phyloP scores from a whole-genome alignment of 2,113 vertebrate species.

The Lasiurus borealis region DNA sequence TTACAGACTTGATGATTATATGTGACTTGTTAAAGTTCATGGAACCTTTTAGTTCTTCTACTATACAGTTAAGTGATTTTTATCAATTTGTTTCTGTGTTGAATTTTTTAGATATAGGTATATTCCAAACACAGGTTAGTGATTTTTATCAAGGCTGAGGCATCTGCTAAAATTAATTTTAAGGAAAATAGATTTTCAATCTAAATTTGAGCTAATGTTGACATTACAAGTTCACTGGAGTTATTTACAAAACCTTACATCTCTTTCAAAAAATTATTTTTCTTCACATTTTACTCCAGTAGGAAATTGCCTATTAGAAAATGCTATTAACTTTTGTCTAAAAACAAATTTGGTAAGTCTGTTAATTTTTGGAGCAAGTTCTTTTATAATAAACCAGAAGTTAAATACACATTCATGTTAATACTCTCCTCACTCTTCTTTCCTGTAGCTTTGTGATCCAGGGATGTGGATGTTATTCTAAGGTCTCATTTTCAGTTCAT shows the following conservation, averaged over 20 bases:
- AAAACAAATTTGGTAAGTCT: slow-evolving; percentile 30
- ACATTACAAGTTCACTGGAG: slow-evolving; percentile 13
- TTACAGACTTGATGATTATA: slow-evolving; percentile 20
- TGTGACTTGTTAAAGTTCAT: slow-evolving; percentile 14
- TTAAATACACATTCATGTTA: neutral
- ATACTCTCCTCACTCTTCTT: neutral
- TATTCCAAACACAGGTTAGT: slow-evolving; percentile 33
- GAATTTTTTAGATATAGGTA: slow-evolving; percentile 42
- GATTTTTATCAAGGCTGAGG: slow-evolving; percentile 36
- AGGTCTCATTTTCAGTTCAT: neutral
- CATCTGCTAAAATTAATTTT: slow-evolving; percentile 35
- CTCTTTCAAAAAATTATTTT: slow-evolving; percentile 10
- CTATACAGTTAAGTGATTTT: slow-evolving; percentile 33
- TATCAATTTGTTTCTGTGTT: slow-evolving; percentile 28
- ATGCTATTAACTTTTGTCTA: slow-evolving; percentile 25
- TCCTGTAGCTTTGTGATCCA: neutral
- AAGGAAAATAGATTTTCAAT: slow-evolving; percentile 27
- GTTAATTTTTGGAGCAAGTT: slow-evolving; percentile 26
- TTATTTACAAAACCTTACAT: neutral
- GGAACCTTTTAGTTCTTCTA: neutral
- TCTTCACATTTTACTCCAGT: slow-evolving; percentile 50
- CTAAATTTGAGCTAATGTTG: slow-evolving; percentile 56
- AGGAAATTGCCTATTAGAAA: slow-evolving; percentile 8
- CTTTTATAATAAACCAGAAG: neutral
- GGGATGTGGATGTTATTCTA: neutral